These are phyloP conservation scores for Anthonomus grandis DNA, from an alignment of 1,140 invertebrate species.

Conservation along the genomic window DNA sequence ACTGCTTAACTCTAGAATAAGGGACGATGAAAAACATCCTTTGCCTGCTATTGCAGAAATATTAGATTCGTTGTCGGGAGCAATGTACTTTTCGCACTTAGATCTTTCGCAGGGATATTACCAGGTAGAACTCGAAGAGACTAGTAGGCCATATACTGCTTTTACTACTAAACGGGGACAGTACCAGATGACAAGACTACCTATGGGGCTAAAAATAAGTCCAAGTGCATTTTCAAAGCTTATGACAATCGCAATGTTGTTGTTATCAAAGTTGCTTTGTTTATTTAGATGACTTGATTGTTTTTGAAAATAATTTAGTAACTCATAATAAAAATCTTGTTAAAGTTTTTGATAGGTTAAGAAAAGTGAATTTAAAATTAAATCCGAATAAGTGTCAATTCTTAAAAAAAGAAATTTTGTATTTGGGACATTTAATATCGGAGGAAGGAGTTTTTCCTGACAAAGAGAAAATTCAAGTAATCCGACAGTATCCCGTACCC, in stretches of 20 bases:
- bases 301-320: conserved; percentile 41
- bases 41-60: too few relatives aligned
- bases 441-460: conserved; percentile 47
- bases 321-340: conserved; percentile 43
- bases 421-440: conserved; percentile 50
- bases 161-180: conserved; percentile 37
- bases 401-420: conserved; percentile 46
- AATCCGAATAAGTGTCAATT: conserved; percentile 53
- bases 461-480: conserved; percentile 44
- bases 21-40: too few relatives aligned
- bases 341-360: conserved; percentile 40
- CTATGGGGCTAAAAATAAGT: conserved; percentile 35
- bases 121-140: too few relatives aligned
- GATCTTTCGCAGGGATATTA: too few relatives aligned
- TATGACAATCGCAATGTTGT: conserved; percentile 34
- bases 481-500: conserved; percentile 37
- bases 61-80: too few relatives aligned
- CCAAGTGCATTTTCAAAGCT: conserved; percentile 30
- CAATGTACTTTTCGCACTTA: too few relatives aligned
- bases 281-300: conserved; percentile 47
- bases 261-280: conserved; percentile 31
- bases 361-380: conserved; percentile 47
- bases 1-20: too few relatives aligned
- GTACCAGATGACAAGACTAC: conserved; percentile 29
- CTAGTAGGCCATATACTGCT: too few relatives aligned